Conservation (phyloP, 2,888 invertebrate genomes). For the Clistopyga incitator region DNA sequence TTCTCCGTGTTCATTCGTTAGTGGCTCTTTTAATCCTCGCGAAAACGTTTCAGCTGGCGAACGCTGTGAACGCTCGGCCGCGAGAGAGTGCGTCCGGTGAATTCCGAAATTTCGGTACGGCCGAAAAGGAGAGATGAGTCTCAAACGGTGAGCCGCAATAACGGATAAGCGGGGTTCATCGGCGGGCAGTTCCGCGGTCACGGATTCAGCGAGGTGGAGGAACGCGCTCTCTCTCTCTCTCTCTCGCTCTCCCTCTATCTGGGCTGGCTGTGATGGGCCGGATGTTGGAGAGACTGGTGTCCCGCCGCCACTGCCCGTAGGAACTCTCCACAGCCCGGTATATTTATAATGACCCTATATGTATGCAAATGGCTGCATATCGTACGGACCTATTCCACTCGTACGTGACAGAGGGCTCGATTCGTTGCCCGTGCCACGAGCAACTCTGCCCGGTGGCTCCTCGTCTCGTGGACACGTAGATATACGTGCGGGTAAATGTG, state of each 20-base stretch:
- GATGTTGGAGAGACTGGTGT: constrained; percentile 77
- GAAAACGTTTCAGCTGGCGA: constrained; percentile 39
- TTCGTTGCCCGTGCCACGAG: constrained; percentile 64
- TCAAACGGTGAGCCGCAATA: constrained; percentile 74
- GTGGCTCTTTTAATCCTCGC: constrained; percentile 48
- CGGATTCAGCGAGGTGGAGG: constrained; percentile 53
- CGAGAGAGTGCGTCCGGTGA: constrained; percentile 11
- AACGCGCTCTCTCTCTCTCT: constrained; percentile 47
- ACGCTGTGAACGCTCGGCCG: no score
- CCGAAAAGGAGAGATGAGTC: constrained; percentile 56
- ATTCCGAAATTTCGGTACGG: constrained; percentile 45
- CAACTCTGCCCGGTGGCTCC: constrained; percentile 55
- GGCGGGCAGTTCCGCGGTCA: constrained; percentile 75
- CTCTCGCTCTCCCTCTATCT: constrained; percentile 36
- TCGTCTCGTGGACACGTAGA: constrained; percentile 30
- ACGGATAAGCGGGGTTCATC: constrained; percentile 82
- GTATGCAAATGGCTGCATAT: constrained; percentile 84
- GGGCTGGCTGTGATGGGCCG: constrained; percentile 77
- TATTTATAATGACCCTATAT: constrained; percentile 84
- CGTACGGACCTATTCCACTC: constrained; percentile 82
- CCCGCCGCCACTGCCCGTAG: constrained; percentile 47
- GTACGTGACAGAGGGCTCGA: constrained; percentile 80
- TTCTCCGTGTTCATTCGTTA: constrained; percentile 38
- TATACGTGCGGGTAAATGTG: constrained; percentile 33
- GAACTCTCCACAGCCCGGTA: constrained; percentile 72